Evolutionary conservation across 2,113 vertebrate genomes (phyloP).

Genomic region (Leptobrachium leishanense): DNA sequence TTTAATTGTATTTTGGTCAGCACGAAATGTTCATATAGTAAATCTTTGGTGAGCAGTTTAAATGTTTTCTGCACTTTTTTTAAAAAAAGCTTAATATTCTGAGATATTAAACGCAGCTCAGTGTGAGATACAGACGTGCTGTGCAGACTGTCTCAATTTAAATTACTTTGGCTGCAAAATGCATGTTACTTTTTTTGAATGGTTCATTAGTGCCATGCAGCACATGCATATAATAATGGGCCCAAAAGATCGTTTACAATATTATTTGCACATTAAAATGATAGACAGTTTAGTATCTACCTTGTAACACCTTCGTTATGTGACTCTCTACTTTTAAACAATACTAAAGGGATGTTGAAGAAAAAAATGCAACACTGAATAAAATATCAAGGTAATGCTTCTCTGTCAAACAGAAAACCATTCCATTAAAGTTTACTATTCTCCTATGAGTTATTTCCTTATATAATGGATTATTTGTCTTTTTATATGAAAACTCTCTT

Average conservation of each 20-base stretch:
- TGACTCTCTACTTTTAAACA: too few species aligned
- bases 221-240: conserved; percentile 22
- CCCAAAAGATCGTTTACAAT: conserved; percentile 16
- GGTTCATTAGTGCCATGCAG: conserved; percentile 24
- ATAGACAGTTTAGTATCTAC: not conserved
- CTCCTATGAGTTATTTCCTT: too few species aligned
- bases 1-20: too few species aligned
- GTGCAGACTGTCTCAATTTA: conserved; percentile 40
- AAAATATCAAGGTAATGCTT: too few species aligned
- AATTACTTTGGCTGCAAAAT: conserved; percentile 31
- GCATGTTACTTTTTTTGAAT: conserved; percentile 22
- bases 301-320: too few species aligned
- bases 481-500: too few species aligned
- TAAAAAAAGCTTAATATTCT: conserved; percentile 24
- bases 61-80: not conserved
- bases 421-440: too few species aligned
- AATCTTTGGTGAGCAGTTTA: not conserved
- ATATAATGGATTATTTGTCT: too few species aligned
- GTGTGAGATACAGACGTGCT: conserved; percentile 19
- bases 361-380: too few species aligned
- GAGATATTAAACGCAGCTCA: conserved; percentile 32
- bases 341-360: too few species aligned
- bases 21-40: not conserved
- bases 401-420: too few species aligned
- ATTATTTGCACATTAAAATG: conserved; percentile 6